A percentile compares a stretch with the other conserved stretches of the same genome.
phyloP scores from a whole-genome alignment of 2,797 vertebrate genomes.

The Phataginus tricuspis region DNA sequence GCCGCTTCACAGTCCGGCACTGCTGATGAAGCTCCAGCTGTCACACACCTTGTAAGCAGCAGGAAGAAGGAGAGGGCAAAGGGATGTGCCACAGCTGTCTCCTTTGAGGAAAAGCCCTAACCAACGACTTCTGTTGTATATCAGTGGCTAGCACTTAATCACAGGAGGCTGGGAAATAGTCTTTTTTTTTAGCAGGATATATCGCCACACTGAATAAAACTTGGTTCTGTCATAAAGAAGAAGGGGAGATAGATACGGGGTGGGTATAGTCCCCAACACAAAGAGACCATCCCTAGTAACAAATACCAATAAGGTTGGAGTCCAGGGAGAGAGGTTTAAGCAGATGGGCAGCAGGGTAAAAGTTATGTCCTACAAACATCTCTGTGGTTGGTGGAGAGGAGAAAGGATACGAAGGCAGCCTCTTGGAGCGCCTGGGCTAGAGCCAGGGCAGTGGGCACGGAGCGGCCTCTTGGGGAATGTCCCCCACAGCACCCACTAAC shows the following conservation, averaged over 20 bases:
- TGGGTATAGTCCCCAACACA: not conserved
- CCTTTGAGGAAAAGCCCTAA: not conserved
- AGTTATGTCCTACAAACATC: conserved; percentile 3
- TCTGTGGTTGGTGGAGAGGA: not conserved
- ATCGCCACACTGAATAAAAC: not conserved
- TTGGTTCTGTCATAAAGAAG: not conserved
- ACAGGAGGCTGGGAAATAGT: not conserved
- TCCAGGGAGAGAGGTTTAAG: not conserved
- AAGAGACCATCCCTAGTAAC: not conserved
- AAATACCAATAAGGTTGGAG: not conserved
- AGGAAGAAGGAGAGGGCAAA: not conserved
- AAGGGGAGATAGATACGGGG: not conserved
- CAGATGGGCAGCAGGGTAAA: not conserved
- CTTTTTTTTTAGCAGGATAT: not conserved
- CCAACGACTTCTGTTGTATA: not conserved
- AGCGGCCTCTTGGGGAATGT: not conserved
- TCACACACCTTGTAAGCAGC: not conserved
- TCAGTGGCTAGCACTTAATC: not conserved
- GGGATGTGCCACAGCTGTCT: not conserved
- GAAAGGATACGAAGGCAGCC: not conserved
- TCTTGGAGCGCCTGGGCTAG: not conserved
- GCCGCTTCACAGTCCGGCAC: not conserved
- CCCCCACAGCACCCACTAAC: not conserved
- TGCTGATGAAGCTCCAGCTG: conserved; percentile 37
- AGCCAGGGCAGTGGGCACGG: not conserved